Conservation (phyloP, 2,113 vertebrate genomes). For the Cyprinodon tularosa region DNA sequence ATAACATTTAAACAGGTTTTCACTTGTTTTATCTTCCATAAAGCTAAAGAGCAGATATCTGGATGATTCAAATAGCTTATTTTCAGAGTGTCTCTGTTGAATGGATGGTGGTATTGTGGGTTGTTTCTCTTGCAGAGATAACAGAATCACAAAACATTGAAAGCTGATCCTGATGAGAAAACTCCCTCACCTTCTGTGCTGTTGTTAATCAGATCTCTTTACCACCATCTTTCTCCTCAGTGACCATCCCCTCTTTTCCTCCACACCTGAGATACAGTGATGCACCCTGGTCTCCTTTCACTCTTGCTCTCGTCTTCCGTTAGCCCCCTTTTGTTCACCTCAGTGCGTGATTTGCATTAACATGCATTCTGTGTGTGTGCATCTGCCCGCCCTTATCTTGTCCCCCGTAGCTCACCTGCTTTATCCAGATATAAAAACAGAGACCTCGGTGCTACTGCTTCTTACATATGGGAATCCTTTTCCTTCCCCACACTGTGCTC, state of each 20-base stretch:
- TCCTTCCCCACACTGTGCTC: slow-evolving; percentile 49
- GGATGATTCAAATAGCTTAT: background rate
- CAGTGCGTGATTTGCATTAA: slow-evolving; percentile 27
- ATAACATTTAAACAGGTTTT: background rate
- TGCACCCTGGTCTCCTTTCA: slow-evolving; percentile 23
- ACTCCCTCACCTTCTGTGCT: slow-evolving; percentile 46
- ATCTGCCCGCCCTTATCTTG: slow-evolving; percentile 56
- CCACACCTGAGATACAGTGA: slow-evolving; percentile 52
- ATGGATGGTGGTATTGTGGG: background rate
- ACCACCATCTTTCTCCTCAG: slow-evolving; percentile 12
- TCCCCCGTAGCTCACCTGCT: slow-evolving; percentile 53
- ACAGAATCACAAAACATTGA: slow-evolving; percentile 35
- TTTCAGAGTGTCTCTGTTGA: background rate
- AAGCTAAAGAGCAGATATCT: background rate
- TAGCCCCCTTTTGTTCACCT: slow-evolving; percentile 6
- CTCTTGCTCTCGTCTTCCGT: slow-evolving; percentile 7
- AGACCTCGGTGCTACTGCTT: slow-evolving; percentile 63
- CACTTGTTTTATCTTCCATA: background rate
- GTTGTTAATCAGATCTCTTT: slow-evolving; percentile 58
- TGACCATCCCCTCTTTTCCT: slow-evolving; percentile 30
- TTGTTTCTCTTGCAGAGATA: slow-evolving; percentile 18
- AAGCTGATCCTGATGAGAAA: slow-evolving; percentile 74
- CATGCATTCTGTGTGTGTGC: slow-evolving; percentile 19
- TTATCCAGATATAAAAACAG: slow-evolving; percentile 62
- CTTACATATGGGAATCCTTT: slow-evolving; percentile 74